phyloP scores from a whole-genome alignment of 2,888 invertebrate genomes.

The Trichopoda pennipes region DNA sequence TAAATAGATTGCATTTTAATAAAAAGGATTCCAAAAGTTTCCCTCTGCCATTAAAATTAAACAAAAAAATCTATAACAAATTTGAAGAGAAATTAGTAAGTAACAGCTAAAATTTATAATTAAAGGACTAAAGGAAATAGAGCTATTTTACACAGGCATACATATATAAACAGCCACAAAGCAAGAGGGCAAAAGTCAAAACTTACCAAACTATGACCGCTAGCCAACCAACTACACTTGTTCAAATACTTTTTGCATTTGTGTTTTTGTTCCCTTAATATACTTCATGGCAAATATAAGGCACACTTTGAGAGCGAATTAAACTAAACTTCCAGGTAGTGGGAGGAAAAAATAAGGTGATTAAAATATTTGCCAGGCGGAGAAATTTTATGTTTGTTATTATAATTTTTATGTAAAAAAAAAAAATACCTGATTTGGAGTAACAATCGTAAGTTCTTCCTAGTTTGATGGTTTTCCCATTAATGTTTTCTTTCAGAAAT shows the following conservation, averaged over 20 bases:
- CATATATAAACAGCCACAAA: not conserved
- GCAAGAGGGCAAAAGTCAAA: constrained; percentile 11
- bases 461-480: too few relatives aligned
- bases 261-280: not conserved
- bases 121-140: not conserved
- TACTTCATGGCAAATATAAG: not conserved
- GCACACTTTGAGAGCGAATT: not conserved
- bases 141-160: not conserved
- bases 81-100: constrained; percentile 21
- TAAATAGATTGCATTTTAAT: constrained; percentile 32
- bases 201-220: constrained; percentile 36
- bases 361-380: too few relatives aligned
- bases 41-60: not conserved
- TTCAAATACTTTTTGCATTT: constrained; percentile 32
- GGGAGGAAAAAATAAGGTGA: too few relatives aligned
- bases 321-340: too few relatives aligned
- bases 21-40: constrained; percentile 1
- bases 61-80: not conserved
- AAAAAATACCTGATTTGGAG: too few relatives aligned
- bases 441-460: too few relatives aligned
- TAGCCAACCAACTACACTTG: constrained; percentile 39
- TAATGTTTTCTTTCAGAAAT: too few relatives aligned
- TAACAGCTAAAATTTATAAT: not conserved
- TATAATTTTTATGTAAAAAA: too few relatives aligned
- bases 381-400: too few relatives aligned